Base-by-base conservation (phyloP, 2,797 vertebrate genomes). In the Sphaeramia orbicularis region DNA sequence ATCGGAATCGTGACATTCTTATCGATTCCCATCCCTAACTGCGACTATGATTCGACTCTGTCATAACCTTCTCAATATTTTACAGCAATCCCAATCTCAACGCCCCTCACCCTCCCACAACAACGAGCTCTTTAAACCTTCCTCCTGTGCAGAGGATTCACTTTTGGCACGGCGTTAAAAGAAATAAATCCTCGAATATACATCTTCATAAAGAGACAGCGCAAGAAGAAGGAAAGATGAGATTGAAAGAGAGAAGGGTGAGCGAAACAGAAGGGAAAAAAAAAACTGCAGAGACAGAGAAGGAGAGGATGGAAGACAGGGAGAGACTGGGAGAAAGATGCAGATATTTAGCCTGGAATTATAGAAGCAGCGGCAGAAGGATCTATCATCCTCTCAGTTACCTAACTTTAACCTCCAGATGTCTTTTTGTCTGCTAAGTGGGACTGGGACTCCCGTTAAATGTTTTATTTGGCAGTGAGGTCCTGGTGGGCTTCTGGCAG, bases 341-440 rank as follows among this genome's bases (percentile, higher is more conserved):
- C 61, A 81, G 73, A 78, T 76, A 80, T 80, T 80, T 70, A 62
- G 67, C 47, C 40, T 42, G 57, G 51, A 77, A 67, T 83, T 59
- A 67, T 44, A 66, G 63, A 74, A 74, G 71, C 45, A 16, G 56
- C 1, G 2, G 52, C 66, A 54, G 61, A 64, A 43, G 63, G 64
- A 72, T 64, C 74, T 56, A 55, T 86, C 79, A 83, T 74, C 83
- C 42, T 70, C 76, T 85, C 49, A 43, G 79, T 84, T 81, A 83
- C 80, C 79, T 65, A 71, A 71, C 59, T 66, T 76, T 65, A 79
- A 88, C 65, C 80, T 85, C 76, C 74, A 77, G 64, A 83, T 80
- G 87, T 83, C 72, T 84, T 62, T 87, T 70, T 82, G 71, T 84
- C 72, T 81, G 71, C 77, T 69, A 69, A 83, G 76, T 74, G 47